These are phyloP conservation scores for Erythrolamprus reginae DNA, from an alignment of 2,113 vertebrate genomes.

Conservation along the genomic window DNA sequence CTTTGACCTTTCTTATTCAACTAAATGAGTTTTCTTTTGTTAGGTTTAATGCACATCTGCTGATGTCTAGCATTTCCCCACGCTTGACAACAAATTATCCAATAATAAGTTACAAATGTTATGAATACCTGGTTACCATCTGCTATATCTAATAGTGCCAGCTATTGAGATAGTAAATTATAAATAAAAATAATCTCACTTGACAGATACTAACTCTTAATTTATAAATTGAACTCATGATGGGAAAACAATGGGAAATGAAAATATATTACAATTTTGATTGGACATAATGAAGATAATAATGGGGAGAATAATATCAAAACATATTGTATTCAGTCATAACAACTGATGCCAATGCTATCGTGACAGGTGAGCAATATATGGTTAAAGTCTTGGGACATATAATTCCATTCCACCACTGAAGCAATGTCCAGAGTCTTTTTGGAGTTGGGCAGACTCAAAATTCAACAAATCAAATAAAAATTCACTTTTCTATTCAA, in stretches of 20 bases:
- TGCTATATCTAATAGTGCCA: neutral
- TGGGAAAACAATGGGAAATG: neutral
- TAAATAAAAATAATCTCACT: neutral
- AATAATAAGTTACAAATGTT: slow-evolving; percentile 24
- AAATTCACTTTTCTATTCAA: no score
- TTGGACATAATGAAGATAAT: neutral
- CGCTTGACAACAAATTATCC: neutral
- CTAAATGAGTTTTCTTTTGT: neutral
- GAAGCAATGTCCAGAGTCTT: neutral
- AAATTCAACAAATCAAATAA: neutral
- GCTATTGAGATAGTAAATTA: neutral
- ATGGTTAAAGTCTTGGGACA: neutral
- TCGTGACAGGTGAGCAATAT: neutral
- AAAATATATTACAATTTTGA: neutral
- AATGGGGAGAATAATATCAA: neutral
- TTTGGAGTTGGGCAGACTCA: neutral
- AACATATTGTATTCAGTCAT: neutral
- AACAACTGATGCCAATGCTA: neutral
- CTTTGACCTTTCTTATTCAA: slow-evolving; percentile 8
- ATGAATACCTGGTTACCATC: slow-evolving; percentile 20
- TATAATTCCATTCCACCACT: neutral
- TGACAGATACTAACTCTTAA: neutral
- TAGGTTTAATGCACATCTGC: slow-evolving; percentile 27
- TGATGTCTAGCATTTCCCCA: slow-evolving; percentile 25
- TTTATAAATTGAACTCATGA: neutral